A percentile compares a stretch with the other conserved stretches of the same genome.
Evolutionary conservation across 2,113 vertebrate genomes (phyloP).

Genomic region (Pelvicachromis taeniatus): DNA sequence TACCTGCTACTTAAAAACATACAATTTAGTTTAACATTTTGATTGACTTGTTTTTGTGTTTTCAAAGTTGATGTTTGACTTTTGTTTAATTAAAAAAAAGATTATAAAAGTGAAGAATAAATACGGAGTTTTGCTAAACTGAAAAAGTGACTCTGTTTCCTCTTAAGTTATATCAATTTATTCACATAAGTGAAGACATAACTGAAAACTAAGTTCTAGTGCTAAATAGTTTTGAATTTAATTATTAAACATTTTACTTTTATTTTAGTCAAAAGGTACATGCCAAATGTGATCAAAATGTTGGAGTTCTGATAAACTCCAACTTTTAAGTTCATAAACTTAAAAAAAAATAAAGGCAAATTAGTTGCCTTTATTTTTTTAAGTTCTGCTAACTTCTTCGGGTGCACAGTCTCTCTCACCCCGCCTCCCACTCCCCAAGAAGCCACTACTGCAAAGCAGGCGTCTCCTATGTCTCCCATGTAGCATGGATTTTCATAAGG

Average conservation of each 20-base stretch:
- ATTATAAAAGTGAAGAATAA: too few relatives aligned
- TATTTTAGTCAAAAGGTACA: background rate
- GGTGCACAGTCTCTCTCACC: slow-evolving; percentile 62
- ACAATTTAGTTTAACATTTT: background rate
- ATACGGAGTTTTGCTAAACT: too few relatives aligned
- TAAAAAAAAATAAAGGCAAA: too few relatives aligned
- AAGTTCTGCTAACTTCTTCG: background rate
- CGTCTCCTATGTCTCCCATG: background rate
- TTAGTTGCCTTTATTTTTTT: too few relatives aligned
- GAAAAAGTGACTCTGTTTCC: too few relatives aligned
- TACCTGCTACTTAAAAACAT: background rate
- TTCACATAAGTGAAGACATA: too few relatives aligned
- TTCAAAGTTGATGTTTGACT: background rate
- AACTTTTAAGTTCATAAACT: background rate
- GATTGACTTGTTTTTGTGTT: background rate
- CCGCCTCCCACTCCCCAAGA: slow-evolving; percentile 80
- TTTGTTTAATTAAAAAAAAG: background rate
- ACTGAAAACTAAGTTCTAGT: background rate
- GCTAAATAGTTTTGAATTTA: background rate
- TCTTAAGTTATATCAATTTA: too few relatives aligned
- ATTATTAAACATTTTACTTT: background rate
- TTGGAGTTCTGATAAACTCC: background rate
- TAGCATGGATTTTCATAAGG: slow-evolving; percentile 65
- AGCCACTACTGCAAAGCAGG: slow-evolving; percentile 70
- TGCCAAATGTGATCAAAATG: background rate